Evolutionary conservation across 2,113 vertebrate species (phyloP), one percentile per base, ranked within the genome.

Genomic region (Holacanthus passer): DNA sequence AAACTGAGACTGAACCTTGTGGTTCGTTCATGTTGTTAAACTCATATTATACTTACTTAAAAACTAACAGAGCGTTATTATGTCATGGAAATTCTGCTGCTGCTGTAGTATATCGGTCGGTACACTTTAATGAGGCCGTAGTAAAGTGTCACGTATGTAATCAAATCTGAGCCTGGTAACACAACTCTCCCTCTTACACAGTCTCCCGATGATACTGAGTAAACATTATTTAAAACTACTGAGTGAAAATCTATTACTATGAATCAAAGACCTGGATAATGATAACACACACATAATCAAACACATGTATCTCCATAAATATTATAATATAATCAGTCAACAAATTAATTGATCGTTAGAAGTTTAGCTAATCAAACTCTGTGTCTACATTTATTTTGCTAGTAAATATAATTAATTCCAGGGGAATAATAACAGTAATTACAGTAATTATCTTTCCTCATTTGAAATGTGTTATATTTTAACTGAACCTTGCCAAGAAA

Each of bases 251-350:
- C 17, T 32, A 22, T 45, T 27, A 29, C 29, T 70, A 45, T 29
- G 11, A 45, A 37, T 32, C 17, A 59, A 55, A 48, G 20, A 6
- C 19, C 19, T 35, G 22, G n/a, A 19, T 17, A 24, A 35, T 31
- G 35, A 27, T 50, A 53, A 43, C n/a, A 77, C 73, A 47, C 37
- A 31, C 29, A 35, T 16, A 59, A 73, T 66, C 60, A 76, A 60
- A 60, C 60, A 39, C 5, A 20, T 19, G 2, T 5, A 37, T 62
- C 19, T 39, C 32, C 10, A 16, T 4, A 29, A 48, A 47, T 52
- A 31, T 35, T 39, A 5, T n/a, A n/a, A 52, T 37, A 39, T 53
- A 60, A 69, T 20, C n/a, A 50, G 16, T 32, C 19, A 45, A 12
- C 5, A 16, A 11, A 53, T 65, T n/a, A 0, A 71, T 64, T 31